These are phyloP conservation scores for Diaprepes abbreviatus DNA, from an alignment of 2,888 invertebrate genomes.

Conservation along the genomic window DNA sequence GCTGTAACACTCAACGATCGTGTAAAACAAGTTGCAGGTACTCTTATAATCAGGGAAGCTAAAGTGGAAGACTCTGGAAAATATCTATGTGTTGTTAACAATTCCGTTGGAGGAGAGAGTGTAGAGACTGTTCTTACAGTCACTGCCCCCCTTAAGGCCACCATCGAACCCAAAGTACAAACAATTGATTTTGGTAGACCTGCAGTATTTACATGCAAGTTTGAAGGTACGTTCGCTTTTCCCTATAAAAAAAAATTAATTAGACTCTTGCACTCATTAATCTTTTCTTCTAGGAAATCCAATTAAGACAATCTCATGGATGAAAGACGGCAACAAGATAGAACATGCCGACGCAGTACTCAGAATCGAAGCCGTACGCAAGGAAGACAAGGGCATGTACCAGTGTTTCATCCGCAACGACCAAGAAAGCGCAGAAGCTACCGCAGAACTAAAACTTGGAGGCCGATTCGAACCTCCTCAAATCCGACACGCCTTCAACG, in stretches of 20 bases:
- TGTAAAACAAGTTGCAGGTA: conserved; percentile 93
- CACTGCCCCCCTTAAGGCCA: conserved; percentile 89
- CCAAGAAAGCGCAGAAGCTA: conserved; percentile 93
- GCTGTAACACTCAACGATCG: conserved; percentile 92
- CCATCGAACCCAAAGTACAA: conserved; percentile 89
- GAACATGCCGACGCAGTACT: conserved; percentile 86
- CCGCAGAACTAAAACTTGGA: conserved; percentile 92
- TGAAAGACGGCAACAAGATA: conserved; percentile 91
- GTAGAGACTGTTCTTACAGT: conserved; percentile 94
- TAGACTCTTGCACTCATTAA: not conserved
- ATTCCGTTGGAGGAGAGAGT: conserved; percentile 93
- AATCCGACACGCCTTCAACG: conserved; percentile 88
- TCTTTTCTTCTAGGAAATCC: conserved; percentile 74
- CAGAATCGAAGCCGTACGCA: conserved; percentile 90
- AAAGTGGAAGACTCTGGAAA: conserved; percentile 94
- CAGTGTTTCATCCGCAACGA: conserved; percentile 95
- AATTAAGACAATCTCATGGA: conserved; percentile 91
- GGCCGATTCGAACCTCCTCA: conserved; percentile 93
- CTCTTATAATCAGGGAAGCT: conserved; percentile 91
- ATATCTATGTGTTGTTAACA: conserved; percentile 94
- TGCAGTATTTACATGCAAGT: conserved; percentile 92
- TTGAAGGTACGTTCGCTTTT: conserved; percentile 72
- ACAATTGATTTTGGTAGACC: conserved; percentile 95
- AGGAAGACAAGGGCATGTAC: conserved; percentile 97
- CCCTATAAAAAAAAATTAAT: no score